Base-by-base conservation (phyloP, 2,797 vertebrate genomes). In the Tachyglossus aculeatus region DNA sequence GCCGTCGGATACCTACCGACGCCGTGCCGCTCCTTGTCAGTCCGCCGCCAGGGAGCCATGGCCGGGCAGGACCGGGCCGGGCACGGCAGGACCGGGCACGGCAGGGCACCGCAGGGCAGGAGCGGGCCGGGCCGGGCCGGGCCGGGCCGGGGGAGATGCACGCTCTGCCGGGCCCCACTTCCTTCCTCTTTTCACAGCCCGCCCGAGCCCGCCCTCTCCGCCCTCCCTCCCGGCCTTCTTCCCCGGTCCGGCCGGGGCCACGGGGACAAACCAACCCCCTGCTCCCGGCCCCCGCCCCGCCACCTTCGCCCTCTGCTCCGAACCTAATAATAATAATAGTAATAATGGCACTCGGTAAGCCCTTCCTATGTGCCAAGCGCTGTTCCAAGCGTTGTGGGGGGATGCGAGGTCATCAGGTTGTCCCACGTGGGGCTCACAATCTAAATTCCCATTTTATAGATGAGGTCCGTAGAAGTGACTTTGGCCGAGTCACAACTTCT, bases 171-270 rank as follows among this genome's bases (percentile, higher is more conserved):
- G 70, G 68, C 76, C 72, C 67, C 6, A 86, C 89, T 93, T 93
- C 92, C 92, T 93, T 93, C 92, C 92, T 93, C 91, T 92, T 93
- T 92, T 81, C 70, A 53, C 67, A 84, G 64, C 71, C 83, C 75
- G 64, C 66, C 58, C 13, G 74, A 68, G 24, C 74, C 85, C 82
- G 85, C 85, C 85, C 71, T 67, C 78, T 36, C 31, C 65, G 53
- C 65, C 51, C 27, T 5, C 14, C 14, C 44, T 5, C 45, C 15
- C 45, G 16, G 19, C 16, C n/a, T 9, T 19, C 16, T 27, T 5
- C 37, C 10, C 22, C 34, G 24, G 7, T 11, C 10, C 10, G 8
- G 24, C 16, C 0, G 2, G 39, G 7, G 11, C 19, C 3, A 10
- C 60, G 47, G 37, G 43, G 16, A 6, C 18, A 3, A 1, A 25